A percentile compares a stretch with the other conserved stretches of the same genome.
Evolutionary conservation across 2,113 vertebrate genomes (phyloP).

Genomic region (Sarotherodon lohbergeri): DNA sequence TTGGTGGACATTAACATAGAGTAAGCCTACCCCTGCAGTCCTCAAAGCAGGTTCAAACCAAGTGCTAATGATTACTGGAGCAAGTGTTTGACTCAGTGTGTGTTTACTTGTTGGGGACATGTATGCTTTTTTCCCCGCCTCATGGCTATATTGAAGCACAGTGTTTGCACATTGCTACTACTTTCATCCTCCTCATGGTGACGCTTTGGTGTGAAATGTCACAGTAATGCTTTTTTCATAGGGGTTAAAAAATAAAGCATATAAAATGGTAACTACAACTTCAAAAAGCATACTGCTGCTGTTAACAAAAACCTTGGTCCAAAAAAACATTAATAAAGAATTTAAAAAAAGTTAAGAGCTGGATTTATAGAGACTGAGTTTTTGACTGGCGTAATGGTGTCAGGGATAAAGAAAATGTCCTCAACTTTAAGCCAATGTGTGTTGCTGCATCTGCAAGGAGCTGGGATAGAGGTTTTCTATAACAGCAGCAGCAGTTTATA

Average conservation of each 20-base stretch:
- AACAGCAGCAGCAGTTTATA: not conserved
- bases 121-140: fast-evolving
- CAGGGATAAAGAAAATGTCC: not conserved
- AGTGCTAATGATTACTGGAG: not conserved
- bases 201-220: not conserved
- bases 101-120: not conserved
- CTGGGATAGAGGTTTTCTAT: not conserved
- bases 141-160: not conserved
- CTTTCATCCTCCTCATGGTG: slow-evolving; percentile 3
- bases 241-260: not conserved
- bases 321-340: not conserved
- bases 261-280: not conserved
- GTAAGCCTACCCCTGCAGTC: not conserved
- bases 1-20: not conserved
- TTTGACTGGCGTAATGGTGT: not conserved
- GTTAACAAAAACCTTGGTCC: not conserved
- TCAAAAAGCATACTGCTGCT: not conserved
- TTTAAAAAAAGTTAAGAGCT: not conserved
- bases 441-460: not conserved
- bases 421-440: not conserved
- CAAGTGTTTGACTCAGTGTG: not conserved
- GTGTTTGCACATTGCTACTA: not conserved
- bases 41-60: slow-evolving; percentile 2
- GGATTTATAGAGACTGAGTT: not conserved
- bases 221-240: not conserved